phyloP scores from a whole-genome alignment of 2,797 vertebrate genomes.

The Notamacropus eugenii region DNA sequence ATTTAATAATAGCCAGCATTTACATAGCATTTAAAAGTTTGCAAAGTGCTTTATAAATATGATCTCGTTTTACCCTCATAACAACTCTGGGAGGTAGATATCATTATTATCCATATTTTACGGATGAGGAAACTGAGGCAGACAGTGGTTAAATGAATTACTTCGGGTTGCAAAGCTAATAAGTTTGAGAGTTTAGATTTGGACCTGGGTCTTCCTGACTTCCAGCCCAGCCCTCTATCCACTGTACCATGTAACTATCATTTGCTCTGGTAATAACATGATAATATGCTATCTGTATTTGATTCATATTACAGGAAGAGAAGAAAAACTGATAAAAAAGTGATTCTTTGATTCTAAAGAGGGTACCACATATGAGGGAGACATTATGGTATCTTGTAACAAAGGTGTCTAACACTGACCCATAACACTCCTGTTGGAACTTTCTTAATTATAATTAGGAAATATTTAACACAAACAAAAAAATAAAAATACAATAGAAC shows the following conservation, averaged over 20 bases:
- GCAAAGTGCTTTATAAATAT: neutral
- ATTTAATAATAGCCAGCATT: slow-evolving; percentile 33
- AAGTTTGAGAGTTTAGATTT: neutral
- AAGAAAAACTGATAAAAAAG: neutral
- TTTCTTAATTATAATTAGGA: neutral
- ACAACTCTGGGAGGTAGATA: neutral
- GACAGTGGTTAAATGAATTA: neutral
- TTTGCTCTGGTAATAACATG: neutral
- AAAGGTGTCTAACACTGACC: neutral
- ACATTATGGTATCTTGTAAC: neutral
- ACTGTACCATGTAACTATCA: neutral
- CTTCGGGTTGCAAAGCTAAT: neutral
- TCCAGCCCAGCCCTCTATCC: neutral
- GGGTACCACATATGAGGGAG: neutral
- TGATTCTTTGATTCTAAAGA: neutral
- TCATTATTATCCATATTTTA: neutral
- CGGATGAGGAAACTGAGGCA: neutral
- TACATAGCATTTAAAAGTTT: neutral
- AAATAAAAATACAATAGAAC: neutral
- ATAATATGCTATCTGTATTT: neutral
- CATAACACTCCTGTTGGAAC: neutral
- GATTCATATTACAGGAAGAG: neutral
- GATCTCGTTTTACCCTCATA: neutral
- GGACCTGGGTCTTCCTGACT: neutral
- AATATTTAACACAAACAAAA: neutral